These are phyloP conservation scores for Bruchidius siliquastri DNA, from an alignment of 2,888 invertebrate species.

Conservation along the genomic window DNA sequence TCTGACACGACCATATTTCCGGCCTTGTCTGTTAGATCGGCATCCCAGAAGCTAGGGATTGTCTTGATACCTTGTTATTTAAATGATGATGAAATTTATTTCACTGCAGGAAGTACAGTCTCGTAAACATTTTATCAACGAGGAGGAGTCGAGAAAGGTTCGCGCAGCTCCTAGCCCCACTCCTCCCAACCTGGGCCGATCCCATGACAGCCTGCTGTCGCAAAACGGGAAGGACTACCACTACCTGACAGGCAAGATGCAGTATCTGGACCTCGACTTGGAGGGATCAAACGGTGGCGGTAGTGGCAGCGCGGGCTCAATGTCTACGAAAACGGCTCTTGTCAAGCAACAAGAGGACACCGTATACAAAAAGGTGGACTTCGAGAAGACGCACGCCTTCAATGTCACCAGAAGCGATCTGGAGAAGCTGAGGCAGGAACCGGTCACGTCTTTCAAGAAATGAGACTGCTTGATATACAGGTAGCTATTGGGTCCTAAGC, in stretches of 20 bases:
- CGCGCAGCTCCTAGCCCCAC: slow-evolving; percentile 55
- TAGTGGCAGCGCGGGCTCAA: slow-evolving; percentile 6
- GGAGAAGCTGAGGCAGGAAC: slow-evolving; percentile 58
- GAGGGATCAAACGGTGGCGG: slow-evolving; percentile 41
- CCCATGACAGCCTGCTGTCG: slow-evolving; percentile 39
- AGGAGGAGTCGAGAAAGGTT: slow-evolving; percentile 37
- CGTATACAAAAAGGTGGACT: slow-evolving; percentile 90
- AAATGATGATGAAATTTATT: no score
- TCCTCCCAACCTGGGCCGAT: slow-evolving; percentile 41
- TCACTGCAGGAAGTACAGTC: slow-evolving; percentile 29
- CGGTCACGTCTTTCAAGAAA: slow-evolving; percentile 11
- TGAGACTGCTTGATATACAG: not conserved
- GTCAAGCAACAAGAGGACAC: slow-evolving; percentile 43
- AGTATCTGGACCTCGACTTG: slow-evolving; percentile 85
- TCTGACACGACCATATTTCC: no score
- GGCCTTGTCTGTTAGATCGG: no score
- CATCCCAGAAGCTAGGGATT: no score
- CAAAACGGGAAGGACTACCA: slow-evolving; percentile 31
- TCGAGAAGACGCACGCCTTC: slow-evolving; percentile 89
- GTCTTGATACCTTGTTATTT: no score
- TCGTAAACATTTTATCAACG: slow-evolving; percentile 43
- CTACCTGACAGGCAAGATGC: slow-evolving; percentile 48
- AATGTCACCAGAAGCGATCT: slow-evolving; percentile 79
- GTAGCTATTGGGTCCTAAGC: not conserved
- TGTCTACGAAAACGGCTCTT: slow-evolving; percentile 17